These are phyloP conservation scores for Sarcoramphus papa DNA, from an alignment of 2,797 vertebrate species.

Conservation along the genomic window DNA sequence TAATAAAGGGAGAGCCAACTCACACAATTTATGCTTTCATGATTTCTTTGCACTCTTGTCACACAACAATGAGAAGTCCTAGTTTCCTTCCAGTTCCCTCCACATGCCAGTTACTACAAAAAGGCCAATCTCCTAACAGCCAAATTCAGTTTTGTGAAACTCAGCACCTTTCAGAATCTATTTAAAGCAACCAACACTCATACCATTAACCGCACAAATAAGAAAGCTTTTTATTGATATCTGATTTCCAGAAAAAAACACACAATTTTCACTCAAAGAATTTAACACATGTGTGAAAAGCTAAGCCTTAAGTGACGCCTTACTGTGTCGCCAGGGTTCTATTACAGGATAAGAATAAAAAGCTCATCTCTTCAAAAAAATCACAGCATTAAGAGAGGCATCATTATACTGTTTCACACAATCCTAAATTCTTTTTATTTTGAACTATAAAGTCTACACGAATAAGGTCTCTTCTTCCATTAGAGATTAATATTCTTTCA, in stretches of 20 bases:
- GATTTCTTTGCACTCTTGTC: constrained; percentile 20
- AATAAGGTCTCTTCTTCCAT: not conserved
- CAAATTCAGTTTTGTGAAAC: constrained; percentile 7
- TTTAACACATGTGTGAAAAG: not conserved
- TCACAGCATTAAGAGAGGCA: not conserved
- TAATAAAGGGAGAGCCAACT: constrained; percentile 24
- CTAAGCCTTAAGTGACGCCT: not conserved
- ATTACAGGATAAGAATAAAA: not conserved
- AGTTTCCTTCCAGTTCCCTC: constrained; percentile 24
- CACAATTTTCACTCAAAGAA: not conserved
- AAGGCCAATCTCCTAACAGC: not conserved
- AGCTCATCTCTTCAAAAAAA: accelerated
- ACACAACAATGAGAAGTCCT: constrained; percentile 20
- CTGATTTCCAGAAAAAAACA: not conserved
- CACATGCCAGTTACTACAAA: not conserved
- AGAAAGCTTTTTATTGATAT: not conserved
- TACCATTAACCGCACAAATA: not conserved
- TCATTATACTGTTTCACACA: not conserved
- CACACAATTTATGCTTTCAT: constrained; percentile 35
- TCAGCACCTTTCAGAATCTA: not conserved
- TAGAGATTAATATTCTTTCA: not conserved
- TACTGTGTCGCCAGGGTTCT: not conserved
- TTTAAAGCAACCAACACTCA: not conserved
- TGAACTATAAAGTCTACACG: not conserved
- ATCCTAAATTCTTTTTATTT: not conserved